A percentile compares a stretch with the other conserved stretches of the same genome.
Conservation (phyloP, 1,140 invertebrate species). For the Drosophila novamexicana region DNA sequence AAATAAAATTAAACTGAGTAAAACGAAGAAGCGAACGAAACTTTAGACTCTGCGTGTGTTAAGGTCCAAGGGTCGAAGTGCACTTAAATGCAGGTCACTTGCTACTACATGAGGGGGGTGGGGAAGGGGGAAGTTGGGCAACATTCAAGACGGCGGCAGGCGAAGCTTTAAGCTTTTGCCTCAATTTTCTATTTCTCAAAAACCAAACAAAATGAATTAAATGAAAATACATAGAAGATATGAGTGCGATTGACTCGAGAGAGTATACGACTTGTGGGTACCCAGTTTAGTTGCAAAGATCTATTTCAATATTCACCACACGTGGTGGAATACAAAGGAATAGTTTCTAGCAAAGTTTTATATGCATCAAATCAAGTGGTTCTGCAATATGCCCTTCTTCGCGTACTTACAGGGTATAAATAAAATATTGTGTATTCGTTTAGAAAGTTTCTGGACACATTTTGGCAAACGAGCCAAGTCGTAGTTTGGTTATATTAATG, state of each 20-base stretch:
- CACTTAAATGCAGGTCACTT: conserved; percentile 43
- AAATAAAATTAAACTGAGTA: conserved; percentile 53
- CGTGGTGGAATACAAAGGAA: too few relatives aligned
- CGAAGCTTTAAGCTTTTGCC: conserved; percentile 41
- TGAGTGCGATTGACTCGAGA: background rate
- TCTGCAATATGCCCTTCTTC: background rate
- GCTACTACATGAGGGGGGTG: background rate
- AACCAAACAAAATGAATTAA: conserved; percentile 11
- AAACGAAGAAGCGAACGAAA: conserved; percentile 35
- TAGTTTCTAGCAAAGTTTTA: background rate
- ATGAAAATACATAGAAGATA: background rate
- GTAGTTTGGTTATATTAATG: conserved; percentile 63
- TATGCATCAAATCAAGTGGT: background rate
- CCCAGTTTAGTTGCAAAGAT: background rate
- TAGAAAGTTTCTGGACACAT: conserved; percentile 32
- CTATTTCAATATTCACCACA: too few relatives aligned
- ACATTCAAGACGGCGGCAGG: background rate
- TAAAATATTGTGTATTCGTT: conserved; percentile 4
- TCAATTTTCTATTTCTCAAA: conserved; percentile 10
- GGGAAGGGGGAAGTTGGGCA: background rate
- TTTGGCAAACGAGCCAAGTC: conserved; percentile 50
- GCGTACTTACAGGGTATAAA: conserved; percentile 6
- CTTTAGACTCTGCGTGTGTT: conserved; percentile 38
- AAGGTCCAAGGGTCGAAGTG: conserved; percentile 23
- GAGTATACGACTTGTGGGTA: background rate